Evolutionary conservation across 1,140 invertebrate genomes (phyloP).

Genomic region (Hyles euphorbiae): DNA sequence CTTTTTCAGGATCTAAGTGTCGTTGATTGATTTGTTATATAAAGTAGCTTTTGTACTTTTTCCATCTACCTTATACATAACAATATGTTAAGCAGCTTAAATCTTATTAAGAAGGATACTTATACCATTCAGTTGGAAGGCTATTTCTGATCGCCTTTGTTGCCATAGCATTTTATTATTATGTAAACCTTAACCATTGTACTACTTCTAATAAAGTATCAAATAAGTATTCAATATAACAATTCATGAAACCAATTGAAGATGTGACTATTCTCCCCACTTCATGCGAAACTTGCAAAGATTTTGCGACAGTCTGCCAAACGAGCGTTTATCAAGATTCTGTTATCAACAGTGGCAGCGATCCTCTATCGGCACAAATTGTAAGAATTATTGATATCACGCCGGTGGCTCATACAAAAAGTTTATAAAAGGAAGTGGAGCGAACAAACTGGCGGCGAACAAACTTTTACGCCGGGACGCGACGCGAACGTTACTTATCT

Average conservation of each 20-base stretch:
- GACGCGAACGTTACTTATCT: conserved; percentile 68
- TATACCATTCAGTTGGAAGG: too few species aligned
- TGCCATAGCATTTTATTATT: too few species aligned
- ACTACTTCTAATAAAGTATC: too few species aligned
- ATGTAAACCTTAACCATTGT: too few species aligned
- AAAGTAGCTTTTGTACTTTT: neutral
- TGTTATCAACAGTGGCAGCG: neutral
- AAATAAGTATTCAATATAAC: too few species aligned
- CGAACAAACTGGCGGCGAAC: conserved; percentile 60
- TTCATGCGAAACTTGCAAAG: too few species aligned
- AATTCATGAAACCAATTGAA: too few species aligned
- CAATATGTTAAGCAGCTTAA: too few species aligned
- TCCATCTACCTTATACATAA: neutral
- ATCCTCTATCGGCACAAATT: conserved; percentile 37
- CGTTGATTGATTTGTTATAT: neutral
- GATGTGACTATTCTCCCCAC: too few species aligned
- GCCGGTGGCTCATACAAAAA: conserved; percentile 60
- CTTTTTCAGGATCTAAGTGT: conserved; percentile 1
- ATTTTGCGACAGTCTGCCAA: neutral
- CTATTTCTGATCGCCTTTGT: too few species aligned
- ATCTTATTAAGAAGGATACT: too few species aligned
- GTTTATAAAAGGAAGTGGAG: conserved; percentile 66
- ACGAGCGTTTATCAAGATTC: neutral
- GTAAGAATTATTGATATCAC: conserved; percentile 67
- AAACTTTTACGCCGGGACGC: conserved; percentile 63